These are phyloP conservation scores for Crotalus helleri DNA, from an alignment of 2,113 vertebrate species.

Conservation along the genomic window DNA sequence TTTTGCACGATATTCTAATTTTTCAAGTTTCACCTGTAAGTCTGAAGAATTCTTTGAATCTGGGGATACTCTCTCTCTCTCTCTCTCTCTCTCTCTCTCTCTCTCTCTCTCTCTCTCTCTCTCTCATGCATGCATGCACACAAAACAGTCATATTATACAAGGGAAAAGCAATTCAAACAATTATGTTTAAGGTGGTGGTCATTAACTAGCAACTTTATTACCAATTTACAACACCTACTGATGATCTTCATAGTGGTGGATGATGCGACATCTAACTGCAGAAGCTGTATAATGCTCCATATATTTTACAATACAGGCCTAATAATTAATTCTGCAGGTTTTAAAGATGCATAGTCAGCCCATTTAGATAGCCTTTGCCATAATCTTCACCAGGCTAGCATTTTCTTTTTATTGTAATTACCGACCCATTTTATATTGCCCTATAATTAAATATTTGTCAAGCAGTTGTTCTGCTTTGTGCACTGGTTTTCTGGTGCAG, in stretches of 20 bases:
- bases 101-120: background rate
- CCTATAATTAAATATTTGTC: background rate
- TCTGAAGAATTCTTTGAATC: background rate
- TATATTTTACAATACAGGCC: background rate
- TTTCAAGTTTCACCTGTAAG: background rate
- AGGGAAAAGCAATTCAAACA: background rate
- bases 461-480: background rate
- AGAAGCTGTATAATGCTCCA: background rate
- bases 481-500: conserved; percentile 35
- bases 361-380: background rate
- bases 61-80: background rate
- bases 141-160: background rate
- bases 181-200: background rate
- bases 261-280: background rate
- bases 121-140: background rate
- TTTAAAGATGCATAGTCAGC: conserved; percentile 16
- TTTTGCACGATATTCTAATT: too few species aligned
- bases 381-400: background rate
- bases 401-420: background rate
- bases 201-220: background rate
- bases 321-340: background rate
- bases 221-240: background rate
- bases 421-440: background rate
- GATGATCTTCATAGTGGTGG: background rate
- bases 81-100: background rate